Base-by-base conservation (phyloP, 2,113 vertebrate species). In the Pipa parva region DNA sequence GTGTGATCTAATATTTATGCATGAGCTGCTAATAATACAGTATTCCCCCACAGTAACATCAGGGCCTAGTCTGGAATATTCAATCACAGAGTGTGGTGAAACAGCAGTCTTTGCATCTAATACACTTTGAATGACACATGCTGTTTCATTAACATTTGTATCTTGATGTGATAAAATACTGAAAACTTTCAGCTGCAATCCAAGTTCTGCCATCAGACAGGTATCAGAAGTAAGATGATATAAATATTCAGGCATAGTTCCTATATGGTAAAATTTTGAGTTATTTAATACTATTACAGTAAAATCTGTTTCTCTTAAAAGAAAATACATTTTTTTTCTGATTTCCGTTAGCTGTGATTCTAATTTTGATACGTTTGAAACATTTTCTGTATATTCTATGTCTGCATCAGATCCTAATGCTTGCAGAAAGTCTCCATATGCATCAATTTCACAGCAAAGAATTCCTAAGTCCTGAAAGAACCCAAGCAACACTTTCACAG, bases 371-470 rank as follows among this genome's bases (percentile, higher is more conserved):
- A 89, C 71, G 13, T 89, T 87, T 1, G 78, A 78, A 0, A 76
- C 84, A 59, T 85, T 83, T 63, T 18, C 75, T 21, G 84, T 91
- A 66, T 95, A 92, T 1, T 90, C 87, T 1, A 77, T 17, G 0
- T 87, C 90, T 48, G 95, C 92, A 17, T 80, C 72, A 1, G 88
- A 76, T 3, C 95, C 95, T 69, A 97, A 76, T 1, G 93, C 93
- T 94, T 59, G 95, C 0, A 98, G 88, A 37, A 99, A 98, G 75
- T 98, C 97, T 12, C 95, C 94, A 17, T 97, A 98, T 0, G 97
- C 97, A 46, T 99, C 95, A 37, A 98, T 87, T 78, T 99, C 95
- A 81, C 92, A 96, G 39, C 68, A 70, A 13, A 98, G 65, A 77
- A 1, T 77, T 70, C 11, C 55, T 25, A 92, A 7, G 45, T 91